Base-by-base conservation (phyloP, 2,888 invertebrate species). In the Spodoptera exigua region DNA sequence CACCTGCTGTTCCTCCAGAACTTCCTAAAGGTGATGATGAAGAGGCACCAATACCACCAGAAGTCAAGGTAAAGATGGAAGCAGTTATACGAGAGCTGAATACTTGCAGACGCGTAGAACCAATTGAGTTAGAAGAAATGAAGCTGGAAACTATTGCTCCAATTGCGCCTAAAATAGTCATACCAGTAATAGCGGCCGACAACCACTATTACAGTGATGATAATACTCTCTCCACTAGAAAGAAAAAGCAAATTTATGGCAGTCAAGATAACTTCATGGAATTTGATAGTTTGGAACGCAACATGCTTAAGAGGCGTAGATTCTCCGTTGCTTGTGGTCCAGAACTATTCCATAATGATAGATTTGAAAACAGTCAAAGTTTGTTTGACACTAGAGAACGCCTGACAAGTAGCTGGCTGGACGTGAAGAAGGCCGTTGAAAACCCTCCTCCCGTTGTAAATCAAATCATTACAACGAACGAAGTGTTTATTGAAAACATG, bases 401-500 rank as follows among this genome's bases (percentile, higher is more conserved):
- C 55, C 70, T 92, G 48, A 89, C 92, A 11, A 89, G 85, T 46
- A 94, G 93, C 70, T 94, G 93, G 91, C 87, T 88, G 37, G 93
- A 93, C 70, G 82, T 93, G 17, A 88, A 89, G 56, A 85, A 84
- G 70, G 81, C 83, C 2, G 81, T 84, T 21, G 85, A 78, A 21
- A 74, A 76, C 36, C 78, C 77, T 36, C 78, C 77, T 52, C 74
- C 82, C 59, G 54, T 88, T 21, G 94, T 95, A 39, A 77, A 79
- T 68, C 79, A 80, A 63, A 89, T 80, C 47, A 93, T 75, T 45
- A 84, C 96, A 49, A 95, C 96, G 0, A 96, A 96, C 78, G 96
- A 97, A 86, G 95, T 97, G 9, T 96, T 96, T 79, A 95, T 97
- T 0, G 95, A 96, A 76, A 95, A 93, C 34, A 83, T 90, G 21